phyloP scores from a whole-genome alignment of 2,888 invertebrate genomes.

The Apoda limacodes region DNA sequence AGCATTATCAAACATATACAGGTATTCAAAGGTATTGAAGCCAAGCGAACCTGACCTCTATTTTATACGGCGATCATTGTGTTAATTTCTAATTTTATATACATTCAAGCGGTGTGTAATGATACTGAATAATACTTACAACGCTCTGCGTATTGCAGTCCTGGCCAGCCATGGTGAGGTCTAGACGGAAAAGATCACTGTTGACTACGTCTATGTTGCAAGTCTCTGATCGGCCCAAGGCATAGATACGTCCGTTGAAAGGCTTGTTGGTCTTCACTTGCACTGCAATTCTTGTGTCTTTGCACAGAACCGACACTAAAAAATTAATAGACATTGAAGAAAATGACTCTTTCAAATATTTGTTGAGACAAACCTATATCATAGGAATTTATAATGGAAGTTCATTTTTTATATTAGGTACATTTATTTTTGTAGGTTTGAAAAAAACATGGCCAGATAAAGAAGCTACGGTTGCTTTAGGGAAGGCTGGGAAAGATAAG shows the following conservation, averaged over 20 bases:
- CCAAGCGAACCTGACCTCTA: too few species aligned
- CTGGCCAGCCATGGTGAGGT: conserved; percentile 93
- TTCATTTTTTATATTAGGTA: too few species aligned
- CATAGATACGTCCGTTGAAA: conserved; percentile 95
- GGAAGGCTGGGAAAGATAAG: too few species aligned
- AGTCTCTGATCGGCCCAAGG: conserved; percentile 92
- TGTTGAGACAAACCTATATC: too few species aligned
- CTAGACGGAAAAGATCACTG: conserved; percentile 91
- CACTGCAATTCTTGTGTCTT: conserved; percentile 93
- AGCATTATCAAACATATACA: too few species aligned
- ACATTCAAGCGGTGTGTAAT: neutral
- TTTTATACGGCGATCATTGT: neutral
- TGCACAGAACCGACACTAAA: conserved; percentile 92
- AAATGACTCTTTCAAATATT: too few species aligned
- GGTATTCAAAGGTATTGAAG: too few species aligned
- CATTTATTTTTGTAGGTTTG: too few species aligned
- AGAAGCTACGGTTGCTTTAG: too few species aligned
- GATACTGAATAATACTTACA: conserved; percentile 74
- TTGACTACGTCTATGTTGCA: conserved; percentile 95
- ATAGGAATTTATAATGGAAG: too few species aligned
- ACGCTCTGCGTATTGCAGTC: conserved; percentile 96
- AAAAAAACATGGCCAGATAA: too few species aligned
- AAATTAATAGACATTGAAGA: conserved; percentile 19
- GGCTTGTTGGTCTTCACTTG: conserved; percentile 94
- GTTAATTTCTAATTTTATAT: neutral